Percentiles rank a stretch among this genome's conserved stretches.
phyloP scores from a whole-genome alignment of 2,113 vertebrate genomes.

The Osmerus eperlanus region DNA sequence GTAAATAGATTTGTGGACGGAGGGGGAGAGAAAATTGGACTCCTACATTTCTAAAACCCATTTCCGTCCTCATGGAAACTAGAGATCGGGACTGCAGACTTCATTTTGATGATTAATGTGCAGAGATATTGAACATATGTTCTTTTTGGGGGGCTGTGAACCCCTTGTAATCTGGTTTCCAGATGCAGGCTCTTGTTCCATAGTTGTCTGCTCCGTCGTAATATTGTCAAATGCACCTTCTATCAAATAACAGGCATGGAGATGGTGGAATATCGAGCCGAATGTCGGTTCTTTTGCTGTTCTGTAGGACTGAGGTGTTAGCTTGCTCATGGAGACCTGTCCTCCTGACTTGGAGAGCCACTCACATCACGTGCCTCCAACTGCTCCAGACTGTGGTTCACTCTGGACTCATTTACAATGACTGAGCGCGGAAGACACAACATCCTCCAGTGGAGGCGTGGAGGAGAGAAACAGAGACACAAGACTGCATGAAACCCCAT shows the following conservation, averaged over 20 bases:
- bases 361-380: conserved; percentile 20
- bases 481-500: neutral
- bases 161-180: conserved; percentile 48
- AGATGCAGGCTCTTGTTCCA: conserved; percentile 42
- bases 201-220: conserved; percentile 39
- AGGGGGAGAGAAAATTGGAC: conserved; percentile 20
- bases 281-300: conserved; percentile 57
- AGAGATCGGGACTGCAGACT: conserved; percentile 18
- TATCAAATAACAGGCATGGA: conserved; percentile 54
- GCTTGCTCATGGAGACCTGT: conserved; percentile 25
- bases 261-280: conserved; percentile 43
- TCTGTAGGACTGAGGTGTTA: conserved; percentile 46
- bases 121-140: conserved; percentile 31
- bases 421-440: conserved; percentile 22
- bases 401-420: conserved; percentile 45
- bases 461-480: conserved; percentile 34
- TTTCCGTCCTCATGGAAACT: conserved; percentile 30
- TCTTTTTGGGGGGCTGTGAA: conserved; percentile 39
- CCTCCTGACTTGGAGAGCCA: neutral
- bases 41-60: conserved; percentile 34
- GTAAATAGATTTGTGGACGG: conserved; percentile 41
- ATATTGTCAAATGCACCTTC: conserved; percentile 51
- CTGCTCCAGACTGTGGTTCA: conserved; percentile 46
- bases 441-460: conserved; percentile 44
- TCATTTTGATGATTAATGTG: conserved; percentile 45